A percentile compares a stretch with the other conserved stretches of the same genome.
Conservation (phyloP, 2,113 vertebrate species). For the Irena cyanogastra region DNA sequence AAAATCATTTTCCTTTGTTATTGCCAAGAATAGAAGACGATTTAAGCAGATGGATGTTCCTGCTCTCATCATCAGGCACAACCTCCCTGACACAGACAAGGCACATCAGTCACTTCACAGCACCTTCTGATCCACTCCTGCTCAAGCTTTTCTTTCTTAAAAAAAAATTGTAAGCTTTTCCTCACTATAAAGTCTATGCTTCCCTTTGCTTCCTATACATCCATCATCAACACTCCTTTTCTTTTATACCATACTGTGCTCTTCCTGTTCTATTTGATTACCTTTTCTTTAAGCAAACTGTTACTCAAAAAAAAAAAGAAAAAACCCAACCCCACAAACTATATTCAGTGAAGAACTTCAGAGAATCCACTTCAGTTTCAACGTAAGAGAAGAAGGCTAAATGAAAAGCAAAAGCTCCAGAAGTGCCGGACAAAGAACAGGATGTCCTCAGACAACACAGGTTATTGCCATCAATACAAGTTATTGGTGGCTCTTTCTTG, state of each 20-base stretch:
- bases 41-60: constrained; percentile 57
- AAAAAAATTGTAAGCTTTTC: not conserved
- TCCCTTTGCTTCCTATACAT: not conserved
- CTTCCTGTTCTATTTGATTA: not conserved
- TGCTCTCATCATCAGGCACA: not conserved
- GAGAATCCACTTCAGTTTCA: not conserved
- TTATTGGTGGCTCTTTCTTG: not conserved
- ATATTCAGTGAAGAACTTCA: not conserved
- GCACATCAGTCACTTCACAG: not conserved
- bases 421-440: not conserved
- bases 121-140: not conserved
- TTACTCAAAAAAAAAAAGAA: not conserved
- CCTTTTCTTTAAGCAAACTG: not conserved
- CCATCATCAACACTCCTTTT: not conserved
- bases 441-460: not conserved
- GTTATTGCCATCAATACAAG: not conserved
- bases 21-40: constrained; percentile 54
- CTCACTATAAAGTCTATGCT: not conserved
- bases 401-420: not conserved
- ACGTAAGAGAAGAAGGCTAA: accelerated
- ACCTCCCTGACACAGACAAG: not conserved
- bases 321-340: not conserved
- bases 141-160: not conserved
- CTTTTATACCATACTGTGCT: not conserved
- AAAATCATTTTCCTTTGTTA: constrained; percentile 67